Evolutionary conservation across 2,797 vertebrate genomes (phyloP), one percentile per base, ranked within the genome.

Genomic region (Crenichthys baileyi): DNA sequence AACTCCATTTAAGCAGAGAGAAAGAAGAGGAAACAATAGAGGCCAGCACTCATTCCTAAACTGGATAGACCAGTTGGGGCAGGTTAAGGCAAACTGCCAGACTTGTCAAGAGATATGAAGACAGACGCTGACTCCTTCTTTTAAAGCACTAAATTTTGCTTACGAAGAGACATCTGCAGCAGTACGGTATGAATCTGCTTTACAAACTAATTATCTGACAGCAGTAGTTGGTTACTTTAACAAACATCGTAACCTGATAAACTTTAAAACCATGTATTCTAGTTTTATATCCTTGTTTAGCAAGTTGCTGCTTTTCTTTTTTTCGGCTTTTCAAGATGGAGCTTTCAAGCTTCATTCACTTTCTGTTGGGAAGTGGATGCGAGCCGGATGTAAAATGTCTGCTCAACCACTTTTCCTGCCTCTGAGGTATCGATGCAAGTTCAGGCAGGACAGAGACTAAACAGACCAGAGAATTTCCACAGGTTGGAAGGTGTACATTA

Each of bases 41-140:
- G 94, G 94, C 96, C 94, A 97, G 97, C 95, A 94, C 96, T 97
- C 96, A 96, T 97, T 96, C 96, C 96, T 95, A 94, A 97, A 98
- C 97, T 91, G 95, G 97, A 96, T 93, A 95, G 97, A 98, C 98
- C 97, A 98, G 98, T 99, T 91, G 89, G 97, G 97, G 97, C 98
- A 98, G 98, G 96, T 97, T 94, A 89, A 94, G 94, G 95, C 96
- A 95, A 96, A 95, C 94, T 95, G 95, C 94, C 95, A 95, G 92
- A 93, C 94, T 92, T 95, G 94, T 96, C 95, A 96, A 92, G 96
- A 93, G 95, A 95, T 90, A 94, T 90, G 92, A 92, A 94, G 94
- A 95, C 89, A 87, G 88, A 90, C 84, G 89, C 92, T 83, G 88
- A 84, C 79, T 91, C 78, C 75, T 36, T 78, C 77, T 86, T 86